Percentiles rank a stretch among this genome's conserved stretches.
Conservation (phyloP, 53 echinoderm and acorn worm species). For the Glandiceps talaboti region DNA sequence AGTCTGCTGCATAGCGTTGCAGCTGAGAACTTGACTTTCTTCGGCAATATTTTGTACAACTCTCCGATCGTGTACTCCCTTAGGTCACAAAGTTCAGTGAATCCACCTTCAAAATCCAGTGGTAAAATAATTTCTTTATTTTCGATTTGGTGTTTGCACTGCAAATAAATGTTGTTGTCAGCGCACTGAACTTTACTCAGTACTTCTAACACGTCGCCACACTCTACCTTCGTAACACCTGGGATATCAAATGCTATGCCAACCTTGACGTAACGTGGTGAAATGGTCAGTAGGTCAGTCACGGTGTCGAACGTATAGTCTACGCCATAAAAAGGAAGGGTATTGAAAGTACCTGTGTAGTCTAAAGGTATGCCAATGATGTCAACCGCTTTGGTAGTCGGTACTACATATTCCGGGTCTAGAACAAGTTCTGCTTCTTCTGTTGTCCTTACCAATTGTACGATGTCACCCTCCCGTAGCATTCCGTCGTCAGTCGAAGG, state of each 20-base stretch:
- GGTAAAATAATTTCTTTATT: neutral
- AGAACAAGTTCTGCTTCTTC: neutral
- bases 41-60: neutral
- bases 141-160: neutral
- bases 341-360: neutral
- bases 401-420: neutral
- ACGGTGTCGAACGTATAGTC: neutral
- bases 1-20: neutral
- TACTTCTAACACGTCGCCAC: neutral
- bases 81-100: neutral
- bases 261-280: neutral
- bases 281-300: neutral
- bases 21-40: neutral
- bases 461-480: neutral
- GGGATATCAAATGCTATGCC: neutral
- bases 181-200: neutral
- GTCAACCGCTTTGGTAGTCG: neutral
- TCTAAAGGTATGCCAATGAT: neutral
- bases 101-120: neutral
- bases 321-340: neutral
- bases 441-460: neutral
- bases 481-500: neutral
- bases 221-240: neutral
- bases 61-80: neutral
- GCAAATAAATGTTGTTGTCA: neutral